Evolutionary conservation across 2,113 vertebrate genomes (phyloP).

Genomic region (Geococcyx californianus): DNA sequence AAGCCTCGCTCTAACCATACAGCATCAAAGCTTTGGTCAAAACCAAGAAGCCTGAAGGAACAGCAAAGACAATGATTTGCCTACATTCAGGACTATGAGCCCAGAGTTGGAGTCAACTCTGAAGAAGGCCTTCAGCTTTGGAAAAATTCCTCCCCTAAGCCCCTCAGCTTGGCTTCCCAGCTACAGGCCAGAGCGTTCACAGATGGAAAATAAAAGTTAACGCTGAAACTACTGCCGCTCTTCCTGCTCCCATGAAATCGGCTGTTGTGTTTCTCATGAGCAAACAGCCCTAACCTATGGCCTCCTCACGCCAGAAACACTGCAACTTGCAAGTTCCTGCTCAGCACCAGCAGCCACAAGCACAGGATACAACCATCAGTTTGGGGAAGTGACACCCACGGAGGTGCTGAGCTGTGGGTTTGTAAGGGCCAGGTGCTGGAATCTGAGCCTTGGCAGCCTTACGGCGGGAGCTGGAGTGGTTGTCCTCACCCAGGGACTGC

Average conservation of each 20-base stretch:
- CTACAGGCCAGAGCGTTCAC: not conserved
- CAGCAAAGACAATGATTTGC: not conserved
- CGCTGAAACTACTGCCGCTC: not conserved
- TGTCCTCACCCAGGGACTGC: fast-evolving
- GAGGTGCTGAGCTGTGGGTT: not conserved
- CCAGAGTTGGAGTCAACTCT: not conserved
- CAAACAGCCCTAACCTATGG: fast-evolving
- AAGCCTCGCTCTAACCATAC: not conserved
- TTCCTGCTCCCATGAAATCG: not conserved
- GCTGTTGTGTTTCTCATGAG: not conserved
- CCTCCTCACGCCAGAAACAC: not conserved
- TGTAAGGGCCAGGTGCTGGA: fast-evolving
- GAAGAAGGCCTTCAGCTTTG: not conserved
- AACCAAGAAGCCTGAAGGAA: not conserved
- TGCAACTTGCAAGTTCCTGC: not conserved
- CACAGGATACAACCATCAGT: not conserved
- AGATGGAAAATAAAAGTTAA: not conserved
- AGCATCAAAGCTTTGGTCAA: not conserved
- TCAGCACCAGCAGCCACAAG: not conserved
- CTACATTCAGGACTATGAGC: fast-evolving
- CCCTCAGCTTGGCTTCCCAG: not conserved
- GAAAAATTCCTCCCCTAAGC: not conserved
- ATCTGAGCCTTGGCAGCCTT: not conserved
- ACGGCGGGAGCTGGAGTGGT: fast-evolving
- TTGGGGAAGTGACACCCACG: fast-evolving